phyloP scores from a whole-genome alignment of 2,113 vertebrate genomes.

The Etheostoma spectabile region DNA sequence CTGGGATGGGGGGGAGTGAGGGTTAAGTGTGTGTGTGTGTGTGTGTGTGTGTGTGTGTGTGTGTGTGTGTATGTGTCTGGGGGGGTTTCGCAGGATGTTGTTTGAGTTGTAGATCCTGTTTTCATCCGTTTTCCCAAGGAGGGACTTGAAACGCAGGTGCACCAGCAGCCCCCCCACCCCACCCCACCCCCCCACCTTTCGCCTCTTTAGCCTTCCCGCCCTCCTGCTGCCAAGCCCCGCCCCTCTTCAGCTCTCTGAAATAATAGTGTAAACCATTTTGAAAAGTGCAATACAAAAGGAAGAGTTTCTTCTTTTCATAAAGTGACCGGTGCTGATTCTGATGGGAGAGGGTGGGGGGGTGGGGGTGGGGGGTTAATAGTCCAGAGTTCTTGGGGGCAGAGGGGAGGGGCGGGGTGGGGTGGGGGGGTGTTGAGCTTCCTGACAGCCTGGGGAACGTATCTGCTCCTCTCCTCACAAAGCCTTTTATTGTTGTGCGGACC shows the following conservation, averaged over 20 bases:
- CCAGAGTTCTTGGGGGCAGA: no score
- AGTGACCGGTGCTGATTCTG: no score
- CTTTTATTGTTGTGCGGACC: slow-evolving; percentile 17
- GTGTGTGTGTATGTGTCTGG: no score
- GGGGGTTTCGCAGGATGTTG: slow-evolving; percentile 79
- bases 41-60: no score
- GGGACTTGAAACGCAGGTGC: slow-evolving; percentile 74
- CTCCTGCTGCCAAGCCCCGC: neutral
- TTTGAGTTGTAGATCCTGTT: slow-evolving; percentile 82
- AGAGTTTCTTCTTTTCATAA: no score
- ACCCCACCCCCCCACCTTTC: neutral
- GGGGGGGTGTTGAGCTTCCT: no score
- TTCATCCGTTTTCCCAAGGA: slow-evolving; percentile 77
- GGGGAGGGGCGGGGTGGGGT: no score
- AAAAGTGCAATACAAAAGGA: no score
- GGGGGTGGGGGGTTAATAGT: no score
- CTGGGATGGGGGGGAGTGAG: slow-evolving; percentile 10
- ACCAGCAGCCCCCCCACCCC: slow-evolving; percentile 1
- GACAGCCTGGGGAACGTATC: no score
- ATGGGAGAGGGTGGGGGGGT: no score
- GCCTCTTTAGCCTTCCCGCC: neutral
- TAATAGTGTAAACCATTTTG: no score
- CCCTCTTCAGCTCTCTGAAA: neutral
- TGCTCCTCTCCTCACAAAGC: slow-evolving; percentile 10
- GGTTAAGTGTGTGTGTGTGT: neutral